Base-by-base conservation (phyloP, 2,888 invertebrate genomes). In the Anodontia alba region DNA sequence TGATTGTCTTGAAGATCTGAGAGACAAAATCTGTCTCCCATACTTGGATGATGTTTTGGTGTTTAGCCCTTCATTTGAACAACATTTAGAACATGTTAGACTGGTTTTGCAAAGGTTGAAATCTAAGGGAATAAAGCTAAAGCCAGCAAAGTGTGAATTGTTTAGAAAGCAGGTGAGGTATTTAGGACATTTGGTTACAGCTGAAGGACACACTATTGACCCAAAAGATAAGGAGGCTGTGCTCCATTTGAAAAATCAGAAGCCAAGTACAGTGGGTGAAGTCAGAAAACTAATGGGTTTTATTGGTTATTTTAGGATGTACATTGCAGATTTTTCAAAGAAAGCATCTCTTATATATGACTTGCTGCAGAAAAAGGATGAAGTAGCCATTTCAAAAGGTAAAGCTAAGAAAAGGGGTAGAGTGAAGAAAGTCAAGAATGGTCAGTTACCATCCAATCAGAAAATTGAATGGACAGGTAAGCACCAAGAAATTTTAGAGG, bases 71-170 rank as follows among this genome's bases (percentile, higher is more conserved):
- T 12, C 38, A 17, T 84, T 87, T 73, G 72, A 80, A 1, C 75
- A 87, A 1, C 86, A 89, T 70, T 17, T 84, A 8, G n/a, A 73
- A 20, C 70, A 86, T 67, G 42, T 87, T 0, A 57, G 62, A 23
- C n/a, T 26, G 20, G 87, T 88, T 12, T 57, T 87, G 20, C 20
- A 73, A 51, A 54, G 85, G 31, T 68, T 85, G 0, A 57, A 66
- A 38, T 43, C 42, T n/a, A 83, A 84, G 12, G 80, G 83, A 26
- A 69, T 85, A 8, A 85, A 87, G 29, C 46, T 81, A 20, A 79
- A 81, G 62, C 80, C 83, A 12, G 15, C 15, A 0, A 88, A 84
- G 66, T 88, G 87, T 81, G 38, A 75, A 10, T 29, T 87, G 46
- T 86, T 88, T 26, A 73, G 49, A 49, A 42, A 76, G 23, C 29